phyloP scores from a whole-genome alignment of 2,888 invertebrate species.

The Chymomyza caudatula region DNA sequence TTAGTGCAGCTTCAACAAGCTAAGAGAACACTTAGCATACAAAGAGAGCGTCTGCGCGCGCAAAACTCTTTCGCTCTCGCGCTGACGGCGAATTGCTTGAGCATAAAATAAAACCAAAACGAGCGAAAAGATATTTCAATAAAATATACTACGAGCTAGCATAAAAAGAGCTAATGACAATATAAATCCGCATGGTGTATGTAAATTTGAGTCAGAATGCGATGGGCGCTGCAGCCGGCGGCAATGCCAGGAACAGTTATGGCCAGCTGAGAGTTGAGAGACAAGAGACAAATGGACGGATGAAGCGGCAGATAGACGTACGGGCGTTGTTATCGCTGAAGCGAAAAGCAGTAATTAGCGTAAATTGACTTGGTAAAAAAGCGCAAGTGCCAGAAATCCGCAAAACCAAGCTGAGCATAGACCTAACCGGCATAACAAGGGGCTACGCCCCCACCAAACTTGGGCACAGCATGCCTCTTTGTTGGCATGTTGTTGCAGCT shows the following conservation, averaged over 20 bases:
- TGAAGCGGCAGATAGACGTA: neutral
- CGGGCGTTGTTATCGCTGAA: constrained; percentile 40
- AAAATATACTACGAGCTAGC: constrained; percentile 48
- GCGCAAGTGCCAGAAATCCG: constrained; percentile 58
- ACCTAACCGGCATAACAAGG: neutral
- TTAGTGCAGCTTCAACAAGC: neutral
- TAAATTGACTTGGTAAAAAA: constrained; percentile 69
- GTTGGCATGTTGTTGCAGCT: neutral
- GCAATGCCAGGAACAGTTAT: constrained; percentile 10
- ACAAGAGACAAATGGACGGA: neutral
- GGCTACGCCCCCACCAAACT: neutral
- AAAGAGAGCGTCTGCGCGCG: constrained; percentile 44
- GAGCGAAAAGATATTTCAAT: constrained; percentile 36
- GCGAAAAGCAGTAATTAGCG: constrained; percentile 70
- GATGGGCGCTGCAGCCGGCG: constrained; percentile 31
- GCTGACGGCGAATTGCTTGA: constrained; percentile 55
- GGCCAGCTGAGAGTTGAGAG: neutral
- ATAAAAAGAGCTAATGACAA: constrained; percentile 66
- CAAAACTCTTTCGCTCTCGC: constrained; percentile 12
- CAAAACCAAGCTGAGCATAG: neutral
- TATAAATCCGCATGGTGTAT: constrained; percentile 56
- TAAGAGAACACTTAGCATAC: neutral
- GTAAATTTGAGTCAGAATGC: constrained; percentile 50
- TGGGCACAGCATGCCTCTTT: neutral
- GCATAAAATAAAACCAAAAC: constrained; percentile 4